phyloP scores from a whole-genome alignment of 2,888 invertebrate species.

The Rotaria sp. region DNA sequence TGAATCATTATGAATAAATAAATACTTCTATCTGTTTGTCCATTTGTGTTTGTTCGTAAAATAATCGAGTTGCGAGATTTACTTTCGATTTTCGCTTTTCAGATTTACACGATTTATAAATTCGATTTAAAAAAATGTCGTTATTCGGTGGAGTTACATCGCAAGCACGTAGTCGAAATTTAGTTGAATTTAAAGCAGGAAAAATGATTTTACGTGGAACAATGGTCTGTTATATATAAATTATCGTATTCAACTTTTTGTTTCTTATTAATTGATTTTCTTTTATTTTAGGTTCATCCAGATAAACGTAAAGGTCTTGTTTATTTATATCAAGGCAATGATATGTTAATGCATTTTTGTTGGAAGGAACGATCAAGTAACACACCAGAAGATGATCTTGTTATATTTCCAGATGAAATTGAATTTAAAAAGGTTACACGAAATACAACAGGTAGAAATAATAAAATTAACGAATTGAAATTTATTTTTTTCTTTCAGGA shows the following conservation, averaged over 20 bases:
- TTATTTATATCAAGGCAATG: slow-evolving; percentile 90
- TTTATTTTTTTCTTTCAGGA: background rate
- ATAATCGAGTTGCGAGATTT: background rate
- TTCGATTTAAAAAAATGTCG: background rate
- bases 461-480: background rate
- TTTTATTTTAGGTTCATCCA: slow-evolving; percentile 58
- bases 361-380: slow-evolving; percentile 95
- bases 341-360: slow-evolving; percentile 95
- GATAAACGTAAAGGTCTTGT: slow-evolving; percentile 88
- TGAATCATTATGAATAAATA: background rate
- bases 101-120: no score
- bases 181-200: slow-evolving; percentile 40
- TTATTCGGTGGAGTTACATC: slow-evolving; percentile 28
- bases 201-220: slow-evolving; percentile 35
- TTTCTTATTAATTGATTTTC: background rate
- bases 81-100: background rate
- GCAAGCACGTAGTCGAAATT: slow-evolving; percentile 31
- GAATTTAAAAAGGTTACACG: slow-evolving; percentile 88
- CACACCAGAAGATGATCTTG: slow-evolving; percentile 87
- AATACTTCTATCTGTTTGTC: background rate
- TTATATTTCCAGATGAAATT: slow-evolving; percentile 96
- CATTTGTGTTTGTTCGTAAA: background rate
- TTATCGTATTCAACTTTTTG: background rate
- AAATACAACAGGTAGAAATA: slow-evolving; percentile 73
- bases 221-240: background rate